phyloP scores from a whole-genome alignment of 2,888 invertebrate species.

The Neoascia interrupta region DNA sequence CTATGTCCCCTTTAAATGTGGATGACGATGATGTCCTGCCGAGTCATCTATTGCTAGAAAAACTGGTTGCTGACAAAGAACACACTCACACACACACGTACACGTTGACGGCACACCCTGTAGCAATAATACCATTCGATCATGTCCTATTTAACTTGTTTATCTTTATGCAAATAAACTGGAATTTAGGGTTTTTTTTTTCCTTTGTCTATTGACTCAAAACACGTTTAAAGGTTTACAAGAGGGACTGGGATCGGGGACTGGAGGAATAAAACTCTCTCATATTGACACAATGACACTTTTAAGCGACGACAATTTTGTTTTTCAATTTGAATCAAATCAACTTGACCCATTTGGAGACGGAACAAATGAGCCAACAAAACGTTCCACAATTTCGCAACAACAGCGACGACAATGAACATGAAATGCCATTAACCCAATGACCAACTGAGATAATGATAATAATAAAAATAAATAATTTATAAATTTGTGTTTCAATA shows the following conservation, averaged over 20 bases:
- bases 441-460: conserved; percentile 68
- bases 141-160: conserved; percentile 33
- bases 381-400: background rate
- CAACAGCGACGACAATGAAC: conserved; percentile 46
- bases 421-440: conserved; percentile 68
- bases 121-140: too few relatives aligned
- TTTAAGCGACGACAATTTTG: too few relatives aligned
- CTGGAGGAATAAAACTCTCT: background rate
- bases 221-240: conserved; percentile 31
- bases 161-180: conserved; percentile 64
- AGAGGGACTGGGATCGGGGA: background rate
- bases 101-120: conserved; percentile 16
- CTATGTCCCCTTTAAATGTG: conserved; percentile 39
- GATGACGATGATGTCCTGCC: conserved; percentile 48
- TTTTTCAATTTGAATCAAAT: conserved; percentile 50
- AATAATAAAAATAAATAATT: conserved; percentile 67
- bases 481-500: conserved; percentile 45
- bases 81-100: conserved; percentile 4
- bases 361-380: conserved; percentile 1
- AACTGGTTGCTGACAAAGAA: conserved; percentile 52
- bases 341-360: conserved; percentile 52
- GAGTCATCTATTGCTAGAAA: conserved; percentile 57
- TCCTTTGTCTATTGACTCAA: conserved; percentile 1
- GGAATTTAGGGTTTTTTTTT: conserved; percentile 18
- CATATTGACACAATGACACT: too few relatives aligned